Conservation (phyloP, 1,140 invertebrate genomes). For the Melipona quadrifasciata region DNA sequence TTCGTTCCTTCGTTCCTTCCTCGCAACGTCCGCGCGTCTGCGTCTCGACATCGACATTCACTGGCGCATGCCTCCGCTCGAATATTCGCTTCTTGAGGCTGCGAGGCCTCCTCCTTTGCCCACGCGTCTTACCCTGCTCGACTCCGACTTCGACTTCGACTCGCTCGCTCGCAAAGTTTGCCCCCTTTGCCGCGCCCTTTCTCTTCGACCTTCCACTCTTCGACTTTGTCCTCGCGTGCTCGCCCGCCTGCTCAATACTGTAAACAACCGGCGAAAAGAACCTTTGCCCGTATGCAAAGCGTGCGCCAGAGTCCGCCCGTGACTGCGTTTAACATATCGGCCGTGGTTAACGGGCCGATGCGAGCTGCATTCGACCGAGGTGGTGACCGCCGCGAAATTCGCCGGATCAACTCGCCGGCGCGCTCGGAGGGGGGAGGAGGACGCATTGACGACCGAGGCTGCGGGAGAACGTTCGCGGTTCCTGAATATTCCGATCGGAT, state of each 20-base stretch:
- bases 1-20: slow-evolving; percentile 22
- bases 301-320: slow-evolving; percentile 5
- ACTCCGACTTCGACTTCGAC: background rate
- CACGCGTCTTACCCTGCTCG: slow-evolving; percentile 16
- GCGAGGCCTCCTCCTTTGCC: slow-evolving; percentile 25
- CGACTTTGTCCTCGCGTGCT: slow-evolving; percentile 32
- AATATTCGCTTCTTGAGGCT: slow-evolving; percentile 33
- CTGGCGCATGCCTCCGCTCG: slow-evolving; percentile 48
- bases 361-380: slow-evolving; percentile 40
- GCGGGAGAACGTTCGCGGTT: background rate
- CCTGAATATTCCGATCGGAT: slow-evolving; percentile 44
- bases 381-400: slow-evolving; percentile 8
- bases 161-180: background rate
- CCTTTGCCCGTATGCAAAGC: slow-evolving; percentile 57
- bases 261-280: slow-evolving; percentile 56
- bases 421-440: no score
- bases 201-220: slow-evolving; percentile 34
- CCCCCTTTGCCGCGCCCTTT: slow-evolving; percentile 35
- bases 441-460: background rate
- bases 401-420: background rate
- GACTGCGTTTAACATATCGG: slow-evolving; percentile 58
- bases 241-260: slow-evolving; percentile 44
- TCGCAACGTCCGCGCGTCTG: slow-evolving; percentile 53
- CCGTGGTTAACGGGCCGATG: slow-evolving; percentile 44
- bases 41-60: slow-evolving; percentile 64